Evolutionary conservation across 1,140 invertebrate species (phyloP), one percentile per base, ranked within the genome.

Genomic region (Homalodisca vitripennis): DNA sequence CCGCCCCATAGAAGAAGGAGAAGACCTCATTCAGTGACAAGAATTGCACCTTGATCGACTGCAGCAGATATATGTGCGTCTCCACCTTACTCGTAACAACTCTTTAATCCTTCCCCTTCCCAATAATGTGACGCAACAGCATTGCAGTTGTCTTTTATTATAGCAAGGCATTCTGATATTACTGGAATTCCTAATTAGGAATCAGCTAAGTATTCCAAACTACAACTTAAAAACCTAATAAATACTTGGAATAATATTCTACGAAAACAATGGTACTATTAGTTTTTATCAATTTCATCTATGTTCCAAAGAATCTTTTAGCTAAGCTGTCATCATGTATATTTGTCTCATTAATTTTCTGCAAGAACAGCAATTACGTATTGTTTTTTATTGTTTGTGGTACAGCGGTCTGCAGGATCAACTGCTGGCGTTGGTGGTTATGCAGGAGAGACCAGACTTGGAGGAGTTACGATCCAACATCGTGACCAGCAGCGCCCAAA

Each of bases 371-470:
- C n/a, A n/a, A n/a, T n/a, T n/a, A n/a, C n/a, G n/a, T n/a, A n/a
- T n/a, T n/a, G n/a, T n/a, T n/a, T n/a, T 41, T 6, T 41, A 10
- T 41, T 41, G 12, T 20, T 53, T 41, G 26, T 47, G 51, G 12
- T 82, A 79, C 79, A 89, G 81, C 71, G 89, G 89, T 48, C 75
- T 92, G 1, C 80, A 87, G 74, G 89, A 91, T 75, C 89, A 91
- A 77, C 78, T 91, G 69, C 75, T 91, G n/a, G 88, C 87, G n/a
- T 82, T 90, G 55, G 88, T 90, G 1, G 88, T 89, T 0, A 85
- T 87, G 72, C 84, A 87, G 76, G 89, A 92, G 78, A 78, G 86
- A 17, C 86, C 88, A 0, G 88, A 89, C 75, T 77, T 90, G 65
- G 88, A 90, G 75, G 86, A 89, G 72, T 83, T 84, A 32, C 82